Evolutionary conservation across 2,797 vertebrate genomes (phyloP).

Genomic region (Manis javanica): DNA sequence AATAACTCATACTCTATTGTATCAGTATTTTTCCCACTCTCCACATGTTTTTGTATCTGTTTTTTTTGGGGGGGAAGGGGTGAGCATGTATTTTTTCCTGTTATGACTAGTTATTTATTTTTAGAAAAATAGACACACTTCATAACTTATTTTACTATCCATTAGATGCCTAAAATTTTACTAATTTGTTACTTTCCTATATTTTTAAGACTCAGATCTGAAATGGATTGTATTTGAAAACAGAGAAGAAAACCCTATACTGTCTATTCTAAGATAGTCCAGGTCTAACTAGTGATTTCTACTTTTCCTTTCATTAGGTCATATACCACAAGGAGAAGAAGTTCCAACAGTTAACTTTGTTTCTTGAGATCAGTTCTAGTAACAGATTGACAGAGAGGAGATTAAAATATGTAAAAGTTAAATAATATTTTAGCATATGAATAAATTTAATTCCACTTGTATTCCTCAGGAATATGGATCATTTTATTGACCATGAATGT

Average conservation of each 20-base stretch:
- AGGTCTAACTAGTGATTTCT: neutral
- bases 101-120: neutral
- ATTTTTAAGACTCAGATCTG: neutral
- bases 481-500: neutral
- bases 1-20: neutral
- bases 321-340: neutral
- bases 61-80: neutral
- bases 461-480: neutral
- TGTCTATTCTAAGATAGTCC: neutral
- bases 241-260: neutral
- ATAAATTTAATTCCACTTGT: neutral
- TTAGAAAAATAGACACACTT: neutral
- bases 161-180: neutral
- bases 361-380: neutral
- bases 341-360: neutral
- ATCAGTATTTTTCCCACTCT: neutral
- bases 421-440: neutral
- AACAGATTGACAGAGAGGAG: neutral
- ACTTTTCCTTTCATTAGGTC: neutral
- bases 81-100: neutral
- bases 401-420: neutral
- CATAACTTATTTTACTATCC: neutral
- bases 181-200: neutral
- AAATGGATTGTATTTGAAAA: neutral
- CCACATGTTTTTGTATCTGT: neutral